These are phyloP conservation scores for Salvelinus fontinalis DNA, from an alignment of 2,113 vertebrate species.

Conservation along the genomic window DNA sequence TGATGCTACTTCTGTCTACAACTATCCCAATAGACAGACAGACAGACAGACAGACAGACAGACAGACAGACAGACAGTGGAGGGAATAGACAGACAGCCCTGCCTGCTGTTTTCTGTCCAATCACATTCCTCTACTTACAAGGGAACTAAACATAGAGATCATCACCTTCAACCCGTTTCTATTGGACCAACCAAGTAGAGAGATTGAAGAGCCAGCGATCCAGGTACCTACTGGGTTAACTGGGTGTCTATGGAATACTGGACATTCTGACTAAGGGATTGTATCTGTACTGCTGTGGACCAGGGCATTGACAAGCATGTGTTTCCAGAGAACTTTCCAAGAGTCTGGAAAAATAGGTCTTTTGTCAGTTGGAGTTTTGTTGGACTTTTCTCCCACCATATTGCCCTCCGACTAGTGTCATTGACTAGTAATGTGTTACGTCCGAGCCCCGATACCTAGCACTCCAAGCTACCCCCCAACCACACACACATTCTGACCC, in stretches of 20 bases:
- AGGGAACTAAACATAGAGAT: not conserved
- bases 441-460: not conserved
- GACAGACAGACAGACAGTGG: not conserved
- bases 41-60: not conserved
- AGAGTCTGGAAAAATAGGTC: no score
- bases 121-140: not conserved
- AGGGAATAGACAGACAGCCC: not conserved
- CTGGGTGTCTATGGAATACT: not conserved
- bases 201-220: not conserved
- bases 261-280: not conserved
- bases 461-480: not conserved
- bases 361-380: not conserved
- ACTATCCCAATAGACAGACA: not conserved
- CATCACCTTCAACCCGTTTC: no score
- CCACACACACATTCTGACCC: no score
- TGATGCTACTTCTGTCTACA: not conserved
- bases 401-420: not conserved
- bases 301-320: no score
- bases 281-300: not conserved
- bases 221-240: not conserved
- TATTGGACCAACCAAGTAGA: not conserved
- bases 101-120: not conserved
- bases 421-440: not conserved
- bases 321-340: not conserved
- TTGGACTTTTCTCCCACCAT: not conserved